These are phyloP conservation scores for Saturnia pavonia DNA, from an alignment of 2,888 invertebrate genomes.

Conservation along the genomic window DNA sequence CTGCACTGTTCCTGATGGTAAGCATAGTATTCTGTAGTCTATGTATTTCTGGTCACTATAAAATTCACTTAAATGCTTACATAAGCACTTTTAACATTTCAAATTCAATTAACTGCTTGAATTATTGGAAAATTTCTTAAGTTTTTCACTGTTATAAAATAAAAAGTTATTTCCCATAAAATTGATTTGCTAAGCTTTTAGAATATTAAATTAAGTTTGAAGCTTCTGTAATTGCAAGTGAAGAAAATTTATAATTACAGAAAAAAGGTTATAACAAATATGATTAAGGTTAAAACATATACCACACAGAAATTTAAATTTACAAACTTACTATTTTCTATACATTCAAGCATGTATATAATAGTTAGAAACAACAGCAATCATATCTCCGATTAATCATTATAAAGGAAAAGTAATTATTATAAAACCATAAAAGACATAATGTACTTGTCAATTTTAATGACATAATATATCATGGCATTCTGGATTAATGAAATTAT, in stretches of 20 bases:
- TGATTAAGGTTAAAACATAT: slow-evolving; percentile 17
- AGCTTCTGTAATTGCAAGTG: background rate
- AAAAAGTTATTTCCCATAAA: background rate
- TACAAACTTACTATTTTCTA: slow-evolving; percentile 71
- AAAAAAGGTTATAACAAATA: slow-evolving; percentile 1
- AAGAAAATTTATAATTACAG: background rate
- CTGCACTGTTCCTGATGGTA: no score
- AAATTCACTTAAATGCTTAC: background rate
- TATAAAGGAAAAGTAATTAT: slow-evolving; percentile 41
- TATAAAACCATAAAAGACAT: slow-evolving; percentile 36
- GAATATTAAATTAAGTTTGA: background rate
- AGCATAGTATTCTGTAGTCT: no score
- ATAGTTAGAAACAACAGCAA: slow-evolving; percentile 41
- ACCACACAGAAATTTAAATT: slow-evolving; percentile 22
- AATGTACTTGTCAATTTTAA: slow-evolving; percentile 62
- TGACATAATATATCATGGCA: slow-evolving; percentile 51
- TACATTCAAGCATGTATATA: slow-evolving; percentile 55
- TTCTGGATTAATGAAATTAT: slow-evolving; percentile 43
- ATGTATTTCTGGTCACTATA: background rate
- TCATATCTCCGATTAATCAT: slow-evolving; percentile 42
- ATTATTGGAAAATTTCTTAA: background rate
- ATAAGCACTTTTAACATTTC: background rate
- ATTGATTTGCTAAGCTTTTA: background rate
- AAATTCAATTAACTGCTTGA: background rate
- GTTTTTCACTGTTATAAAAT: background rate